Percentiles rank a stretch among this genome's conserved stretches.
Conservation (phyloP, 2,113 vertebrate species). For the Taxidea taxus region DNA sequence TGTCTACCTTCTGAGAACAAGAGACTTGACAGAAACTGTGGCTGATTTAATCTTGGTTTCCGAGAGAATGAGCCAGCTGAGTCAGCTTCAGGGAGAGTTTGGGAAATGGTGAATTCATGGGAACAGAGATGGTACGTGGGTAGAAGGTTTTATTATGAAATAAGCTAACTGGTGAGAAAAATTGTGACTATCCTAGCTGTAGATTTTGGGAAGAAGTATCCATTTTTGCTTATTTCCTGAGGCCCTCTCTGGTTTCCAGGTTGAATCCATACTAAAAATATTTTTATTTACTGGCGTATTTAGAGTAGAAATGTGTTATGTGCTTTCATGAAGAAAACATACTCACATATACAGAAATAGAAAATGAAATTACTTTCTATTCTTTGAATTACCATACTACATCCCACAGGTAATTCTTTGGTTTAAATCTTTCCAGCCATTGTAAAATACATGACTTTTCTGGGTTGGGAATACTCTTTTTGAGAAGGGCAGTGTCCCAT, state of each 20-base stretch:
- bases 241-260: neutral
- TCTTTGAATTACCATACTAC: neutral
- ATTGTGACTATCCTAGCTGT: neutral
- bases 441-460: neutral
- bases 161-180: neutral
- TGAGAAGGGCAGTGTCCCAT: neutral
- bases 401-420: neutral
- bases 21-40: neutral
- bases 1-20: neutral
- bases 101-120: neutral
- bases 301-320: neutral
- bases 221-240: neutral
- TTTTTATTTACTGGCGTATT: neutral
- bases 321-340: neutral
- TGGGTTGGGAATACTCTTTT: neutral
- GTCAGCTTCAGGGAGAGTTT: neutral
- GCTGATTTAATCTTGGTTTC: neutral
- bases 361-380: neutral
- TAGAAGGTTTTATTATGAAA: neutral
- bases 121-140: neutral
- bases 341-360: neutral
- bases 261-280: neutral
- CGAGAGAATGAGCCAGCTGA: neutral
- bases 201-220: neutral
- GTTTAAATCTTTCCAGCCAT: neutral